Base-by-base conservation (phyloP, 2,888 invertebrate species). In the Scotopteryx bipunctaria region DNA sequence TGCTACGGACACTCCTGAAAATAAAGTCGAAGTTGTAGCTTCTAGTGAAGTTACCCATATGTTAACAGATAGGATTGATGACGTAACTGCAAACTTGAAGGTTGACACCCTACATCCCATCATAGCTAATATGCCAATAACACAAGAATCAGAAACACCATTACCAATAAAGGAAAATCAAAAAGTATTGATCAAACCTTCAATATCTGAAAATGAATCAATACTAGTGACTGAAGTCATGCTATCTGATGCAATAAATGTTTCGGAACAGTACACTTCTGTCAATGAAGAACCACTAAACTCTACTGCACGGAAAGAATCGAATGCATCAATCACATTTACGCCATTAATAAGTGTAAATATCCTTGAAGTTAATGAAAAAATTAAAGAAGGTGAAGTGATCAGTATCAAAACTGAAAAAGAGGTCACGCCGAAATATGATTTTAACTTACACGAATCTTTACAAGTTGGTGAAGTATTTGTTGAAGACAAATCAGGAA, bases 401-500 rank as follows among this genome's bases (percentile, higher is more conserved):
- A 83, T 88, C 43, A 81, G 81, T 2, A 66, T 76, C 32, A 64
- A 64, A 11, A 86, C 85, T 68, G 92, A 92, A 17, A 79, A 86
- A 53, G 64, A 85, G 8, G 91, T 88, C 0, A 92, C 86, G 62
- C 92, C 94, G 3, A 93, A 92, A 74, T 73, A 93, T 5, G 93
- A 93, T 56, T 89, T 95, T 38, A 92, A 92, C 60, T 80, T 93
- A 33, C 83, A 91, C 23, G 94, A 95, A 78, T 89, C 94, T 8
- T 41, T 95, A 47, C 86, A 93, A 65, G 86, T 95, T 3, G 93
- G 93, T 46, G 94, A 95, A 88, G 92, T 94, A 16, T 89, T 93
- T 63, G 83, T 94, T 1, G 94, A 94, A 83, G 93, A 93, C 51
- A 94, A 94, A 73, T 94, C 95, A 5, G 94, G 94, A 8, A 95